A percentile compares a stretch with the other conserved stretches of the same genome.
phyloP scores from a whole-genome alignment of 2,888 invertebrate genomes.

The Ceramica pisi region DNA sequence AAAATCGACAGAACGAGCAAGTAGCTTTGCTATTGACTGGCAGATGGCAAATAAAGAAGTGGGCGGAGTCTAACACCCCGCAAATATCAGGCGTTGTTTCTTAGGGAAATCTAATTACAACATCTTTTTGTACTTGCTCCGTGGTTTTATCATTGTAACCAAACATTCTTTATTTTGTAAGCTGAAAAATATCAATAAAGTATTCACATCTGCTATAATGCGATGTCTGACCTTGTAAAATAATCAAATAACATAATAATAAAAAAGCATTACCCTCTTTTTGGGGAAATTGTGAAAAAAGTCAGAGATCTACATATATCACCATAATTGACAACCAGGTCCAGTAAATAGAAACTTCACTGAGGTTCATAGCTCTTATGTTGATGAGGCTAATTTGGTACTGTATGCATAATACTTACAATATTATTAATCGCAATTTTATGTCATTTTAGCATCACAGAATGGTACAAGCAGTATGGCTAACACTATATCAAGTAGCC shows the following conservation, averaged over 20 bases:
- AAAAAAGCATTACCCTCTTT: background rate
- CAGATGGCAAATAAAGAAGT: no score
- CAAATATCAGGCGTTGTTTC: no score
- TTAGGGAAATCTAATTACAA: no score
- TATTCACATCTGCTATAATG: background rate
- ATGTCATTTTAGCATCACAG: slow-evolving; percentile 76
- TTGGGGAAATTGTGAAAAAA: background rate
- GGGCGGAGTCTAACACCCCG: no score
- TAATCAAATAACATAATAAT: no score
- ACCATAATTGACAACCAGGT: background rate
- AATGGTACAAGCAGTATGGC: slow-evolving; percentile 79
- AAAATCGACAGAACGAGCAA: no score
- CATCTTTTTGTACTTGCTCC: no score
- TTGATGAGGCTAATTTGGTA: background rate
- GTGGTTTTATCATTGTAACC: background rate
- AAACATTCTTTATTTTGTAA: background rate
- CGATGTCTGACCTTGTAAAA: background rate
- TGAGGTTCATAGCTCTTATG: background rate
- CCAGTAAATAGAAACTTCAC: background rate
- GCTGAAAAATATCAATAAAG: background rate
- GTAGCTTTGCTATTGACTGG: no score
- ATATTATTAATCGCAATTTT: slow-evolving; percentile 14
- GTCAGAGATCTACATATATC: background rate
- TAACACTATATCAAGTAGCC: slow-evolving; percentile 73
- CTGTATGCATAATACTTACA: background rate